phyloP scores from a whole-genome alignment of 1,140 invertebrate genomes.

The Meloidogyne chitwoodi region DNA sequence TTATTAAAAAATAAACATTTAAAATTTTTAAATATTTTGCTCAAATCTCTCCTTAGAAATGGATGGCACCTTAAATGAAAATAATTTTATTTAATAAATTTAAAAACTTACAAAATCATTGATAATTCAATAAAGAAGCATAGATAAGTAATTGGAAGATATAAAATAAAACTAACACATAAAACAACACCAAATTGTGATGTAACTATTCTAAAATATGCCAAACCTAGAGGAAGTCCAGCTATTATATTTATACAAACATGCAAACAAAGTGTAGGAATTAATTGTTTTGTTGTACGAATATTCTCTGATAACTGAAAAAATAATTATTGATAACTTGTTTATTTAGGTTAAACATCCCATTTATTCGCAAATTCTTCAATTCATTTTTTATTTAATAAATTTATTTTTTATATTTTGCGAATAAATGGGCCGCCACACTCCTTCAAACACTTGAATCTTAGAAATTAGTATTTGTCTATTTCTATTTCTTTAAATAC shows the following conservation, averaged over 20 bases:
- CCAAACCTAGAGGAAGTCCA: background rate
- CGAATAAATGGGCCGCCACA: no score
- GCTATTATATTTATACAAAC: background rate
- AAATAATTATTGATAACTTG: no score
- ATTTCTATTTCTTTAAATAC: no score
- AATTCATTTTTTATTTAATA: no score
- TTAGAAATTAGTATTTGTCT: no score
- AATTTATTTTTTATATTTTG: no score
- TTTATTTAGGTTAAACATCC: no score
- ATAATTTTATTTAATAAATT: background rate
- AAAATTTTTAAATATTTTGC: background rate
- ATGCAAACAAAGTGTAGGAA: conserved; percentile 4
- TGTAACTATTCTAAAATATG: background rate
- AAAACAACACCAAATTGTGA: background rate
- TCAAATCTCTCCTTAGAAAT: background rate
- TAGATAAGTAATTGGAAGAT: background rate
- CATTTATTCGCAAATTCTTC: no score
- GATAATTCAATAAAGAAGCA: background rate
- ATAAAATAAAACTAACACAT: background rate
- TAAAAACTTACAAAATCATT: background rate
- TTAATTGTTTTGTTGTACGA: conserved; percentile 6
- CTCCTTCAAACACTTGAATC: no score
- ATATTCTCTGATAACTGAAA: conserved; percentile 6
- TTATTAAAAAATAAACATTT: background rate
- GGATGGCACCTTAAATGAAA: background rate